Conservation (phyloP, 2,797 vertebrate genomes). For the Molossus molossus region DNA sequence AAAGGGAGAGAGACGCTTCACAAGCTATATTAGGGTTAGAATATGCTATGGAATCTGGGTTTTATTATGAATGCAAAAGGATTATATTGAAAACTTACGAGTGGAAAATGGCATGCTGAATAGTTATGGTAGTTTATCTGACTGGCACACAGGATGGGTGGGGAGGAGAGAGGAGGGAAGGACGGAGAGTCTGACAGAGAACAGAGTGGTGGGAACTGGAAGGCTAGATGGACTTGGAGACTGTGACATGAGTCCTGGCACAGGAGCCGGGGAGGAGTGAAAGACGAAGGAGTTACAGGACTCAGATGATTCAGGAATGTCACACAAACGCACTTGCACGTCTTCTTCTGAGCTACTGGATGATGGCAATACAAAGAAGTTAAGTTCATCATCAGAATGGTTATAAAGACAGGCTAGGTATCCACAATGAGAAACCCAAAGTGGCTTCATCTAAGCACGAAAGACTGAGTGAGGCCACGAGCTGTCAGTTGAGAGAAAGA, state of each 20-base stretch:
- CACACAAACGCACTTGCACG: not conserved
- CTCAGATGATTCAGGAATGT: not conserved
- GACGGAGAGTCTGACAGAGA: not conserved
- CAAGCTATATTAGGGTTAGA: not conserved
- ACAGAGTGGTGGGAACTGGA: not conserved
- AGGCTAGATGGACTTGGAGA: not conserved
- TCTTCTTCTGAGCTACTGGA: not conserved
- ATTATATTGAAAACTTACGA: not conserved
- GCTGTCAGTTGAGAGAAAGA: not conserved
- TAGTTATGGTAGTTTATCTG: not conserved
- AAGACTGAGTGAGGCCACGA: not conserved
- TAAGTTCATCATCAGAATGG: not conserved
- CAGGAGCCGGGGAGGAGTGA: not conserved
- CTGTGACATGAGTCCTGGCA: not conserved
- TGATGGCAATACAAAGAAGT: not conserved
- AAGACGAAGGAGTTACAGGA: not conserved
- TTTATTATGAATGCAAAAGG: constrained; percentile 16
- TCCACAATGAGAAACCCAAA: not conserved
- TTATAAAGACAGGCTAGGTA: not conserved
- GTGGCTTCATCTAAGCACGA: not conserved
- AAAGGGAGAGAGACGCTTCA: not conserved
- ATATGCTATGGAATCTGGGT: not conserved
- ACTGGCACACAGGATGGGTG: not conserved
- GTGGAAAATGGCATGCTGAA: not conserved
- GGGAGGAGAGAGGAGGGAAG: not conserved